A percentile compares a stretch with the other conserved stretches of the same genome.
Conservation (phyloP, 37 sponge, comb jelly and placozoan species). For the Halichondria panicea region DNA sequence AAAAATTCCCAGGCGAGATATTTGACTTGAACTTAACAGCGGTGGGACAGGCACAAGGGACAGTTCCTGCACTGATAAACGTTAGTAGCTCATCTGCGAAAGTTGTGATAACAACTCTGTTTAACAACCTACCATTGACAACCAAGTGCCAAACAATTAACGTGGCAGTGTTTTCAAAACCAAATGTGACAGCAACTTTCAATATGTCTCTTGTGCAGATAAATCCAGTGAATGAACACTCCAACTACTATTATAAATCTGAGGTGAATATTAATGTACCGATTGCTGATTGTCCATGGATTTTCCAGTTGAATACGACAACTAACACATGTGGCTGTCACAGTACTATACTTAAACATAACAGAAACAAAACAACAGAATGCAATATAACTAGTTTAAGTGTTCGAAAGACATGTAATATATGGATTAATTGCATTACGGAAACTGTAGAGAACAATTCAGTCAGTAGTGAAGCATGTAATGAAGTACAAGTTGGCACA, state of each 20-base stretch:
- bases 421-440: too few relatives aligned
- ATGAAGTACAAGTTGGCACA: too few relatives aligned
- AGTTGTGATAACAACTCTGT: too few relatives aligned
- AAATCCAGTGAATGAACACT: neutral
- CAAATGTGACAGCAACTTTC: neutral
- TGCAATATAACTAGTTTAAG: too few relatives aligned
- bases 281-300: neutral
- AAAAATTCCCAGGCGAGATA: neutral
- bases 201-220: neutral
- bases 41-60: constrained; percentile 3
- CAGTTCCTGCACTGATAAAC: too few relatives aligned
- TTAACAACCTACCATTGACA: too few relatives aligned
- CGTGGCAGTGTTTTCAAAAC: neutral
- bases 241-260: neutral
- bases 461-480: too few relatives aligned
- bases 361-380: too few relatives aligned
- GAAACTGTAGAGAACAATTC: too few relatives aligned
- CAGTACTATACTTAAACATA: too few relatives aligned
- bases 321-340: neutral
- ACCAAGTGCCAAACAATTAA: neutral
- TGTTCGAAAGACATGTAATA: too few relatives aligned
- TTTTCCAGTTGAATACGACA: neutral
- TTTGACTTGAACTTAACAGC: neutral
- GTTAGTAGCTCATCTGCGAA: too few relatives aligned
- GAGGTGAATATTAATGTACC: neutral